These are phyloP conservation scores for Drosophila koepferae DNA, from an alignment of 2,888 invertebrate genomes.

Conservation along the genomic window DNA sequence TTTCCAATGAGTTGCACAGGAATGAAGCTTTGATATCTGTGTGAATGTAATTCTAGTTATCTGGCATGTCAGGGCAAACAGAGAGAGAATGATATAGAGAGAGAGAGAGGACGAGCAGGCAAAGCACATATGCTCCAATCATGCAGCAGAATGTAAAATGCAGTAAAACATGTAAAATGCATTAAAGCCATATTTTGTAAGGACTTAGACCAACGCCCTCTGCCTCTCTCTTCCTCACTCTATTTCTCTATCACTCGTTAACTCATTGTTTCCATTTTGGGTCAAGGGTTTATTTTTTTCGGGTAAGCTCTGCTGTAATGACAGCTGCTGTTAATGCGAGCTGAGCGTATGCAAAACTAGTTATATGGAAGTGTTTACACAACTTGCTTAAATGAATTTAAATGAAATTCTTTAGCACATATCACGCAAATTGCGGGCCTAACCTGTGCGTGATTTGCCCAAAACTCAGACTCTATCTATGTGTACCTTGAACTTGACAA, in stretches of 20 bases:
- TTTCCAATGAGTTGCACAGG: background rate
- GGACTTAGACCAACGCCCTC: background rate
- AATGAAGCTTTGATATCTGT: background rate
- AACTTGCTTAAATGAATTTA: background rate
- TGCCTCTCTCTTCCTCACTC: background rate
- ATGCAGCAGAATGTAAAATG: constrained; percentile 26
- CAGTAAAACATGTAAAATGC: constrained; percentile 41
- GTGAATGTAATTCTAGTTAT: constrained; percentile 30
- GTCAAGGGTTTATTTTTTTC: constrained; percentile 33
- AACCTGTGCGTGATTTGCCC: constrained; percentile 7
- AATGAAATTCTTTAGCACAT: constrained; percentile 1
- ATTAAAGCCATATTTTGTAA: constrained; percentile 27
- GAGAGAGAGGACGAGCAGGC: background rate
- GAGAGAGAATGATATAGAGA: background rate
- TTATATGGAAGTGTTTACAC: background rate
- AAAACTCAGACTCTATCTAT: background rate
- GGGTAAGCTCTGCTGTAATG: constrained; percentile 6
- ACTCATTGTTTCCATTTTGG: constrained; percentile 27
- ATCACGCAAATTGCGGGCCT: constrained; percentile 2
- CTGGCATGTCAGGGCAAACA: constrained; percentile 24
- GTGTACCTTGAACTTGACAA: constrained; percentile 53
- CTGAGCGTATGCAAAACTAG: background rate
- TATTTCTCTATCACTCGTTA: background rate
- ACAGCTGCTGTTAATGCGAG: constrained; percentile 15
- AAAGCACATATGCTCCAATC: constrained; percentile 7